Base-by-base conservation (phyloP, 2,797 vertebrate genomes). In the Neoniphon sammara region DNA sequence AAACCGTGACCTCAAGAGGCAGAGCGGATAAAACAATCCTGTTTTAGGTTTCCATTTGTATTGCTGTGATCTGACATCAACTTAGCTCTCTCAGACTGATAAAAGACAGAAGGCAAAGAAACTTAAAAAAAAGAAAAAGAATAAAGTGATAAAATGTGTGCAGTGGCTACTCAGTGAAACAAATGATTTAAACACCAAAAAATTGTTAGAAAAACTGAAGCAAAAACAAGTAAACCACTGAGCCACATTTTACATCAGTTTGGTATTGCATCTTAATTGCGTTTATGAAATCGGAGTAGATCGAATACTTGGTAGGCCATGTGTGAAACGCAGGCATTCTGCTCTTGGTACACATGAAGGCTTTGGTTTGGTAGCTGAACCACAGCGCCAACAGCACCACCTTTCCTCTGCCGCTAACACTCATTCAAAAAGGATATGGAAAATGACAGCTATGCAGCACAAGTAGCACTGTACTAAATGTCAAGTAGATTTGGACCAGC, bases 311-410 rank as follows among this genome's bases (percentile, higher is more conserved):
- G 8, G 25, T 5, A 72, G 46, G 59, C 68, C 36, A 47, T 6
- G 52, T 49, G 36, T 61, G 3, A 80, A 75, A 75, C 9, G 11
- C 10, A 8, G 23, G 23, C 10, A 4, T 54, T 54, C 52, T 25
- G 7, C 42, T 27, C 39, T 36, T 36, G 56, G 50, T 80, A 70
- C 42, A 63, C 74, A 68, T 56, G 65, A 27, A 77, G 27, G 82
- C 88, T 92, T 92, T 91, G 90, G 91, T 89, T 89, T 85, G 72
- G 70, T 75, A 81, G 80, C 82, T 82, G 34, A 5, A 60, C 73
- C 73, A 82, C 30, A 62, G 47, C 75, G 62, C 25, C 23, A 47
- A 42, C n/a, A n/a, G 1, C 46, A 65, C 1, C 44, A 27, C 2
- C 23, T 59, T 62, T 67, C 18, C 17, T 54, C 27, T 56, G 46